phyloP scores from a whole-genome alignment of 2,888 invertebrate genomes.

The Netelia inedita region DNA sequence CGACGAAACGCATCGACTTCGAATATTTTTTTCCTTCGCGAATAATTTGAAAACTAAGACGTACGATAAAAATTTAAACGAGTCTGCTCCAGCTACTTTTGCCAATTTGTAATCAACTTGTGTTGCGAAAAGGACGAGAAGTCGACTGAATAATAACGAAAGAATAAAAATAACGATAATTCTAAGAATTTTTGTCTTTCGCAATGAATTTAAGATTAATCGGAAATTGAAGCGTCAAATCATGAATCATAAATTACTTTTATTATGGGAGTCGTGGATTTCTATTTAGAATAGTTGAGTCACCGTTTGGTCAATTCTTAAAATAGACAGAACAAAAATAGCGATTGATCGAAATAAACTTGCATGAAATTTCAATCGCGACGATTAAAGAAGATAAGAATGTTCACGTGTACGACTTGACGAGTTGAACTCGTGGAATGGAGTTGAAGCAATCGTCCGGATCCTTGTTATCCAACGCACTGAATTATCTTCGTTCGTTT shows the following conservation, averaged over 20 bases:
- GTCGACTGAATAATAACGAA: no score
- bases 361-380: not conserved
- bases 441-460: not conserved
- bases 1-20: not conserved
- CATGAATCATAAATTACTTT: no score
- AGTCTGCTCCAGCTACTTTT: no score
- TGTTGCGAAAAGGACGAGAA: no score
- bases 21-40: not conserved
- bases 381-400: not conserved
- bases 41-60: not conserved
- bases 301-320: not conserved
- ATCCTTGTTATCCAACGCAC: slow-evolving; percentile 27
- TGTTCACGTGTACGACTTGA: not conserved
- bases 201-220: no score
- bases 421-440: not conserved
- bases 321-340: not conserved
- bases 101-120: no score
- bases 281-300: no score
- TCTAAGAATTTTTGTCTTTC: no score
- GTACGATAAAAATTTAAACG: no score
- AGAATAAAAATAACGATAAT: no score
- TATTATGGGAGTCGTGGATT: no score
- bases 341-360: not conserved
- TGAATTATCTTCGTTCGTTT: not conserved
- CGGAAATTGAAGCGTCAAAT: no score